Conservation (phyloP, 2,797 vertebrate genomes). For the Adelosebastes latens region DNA sequence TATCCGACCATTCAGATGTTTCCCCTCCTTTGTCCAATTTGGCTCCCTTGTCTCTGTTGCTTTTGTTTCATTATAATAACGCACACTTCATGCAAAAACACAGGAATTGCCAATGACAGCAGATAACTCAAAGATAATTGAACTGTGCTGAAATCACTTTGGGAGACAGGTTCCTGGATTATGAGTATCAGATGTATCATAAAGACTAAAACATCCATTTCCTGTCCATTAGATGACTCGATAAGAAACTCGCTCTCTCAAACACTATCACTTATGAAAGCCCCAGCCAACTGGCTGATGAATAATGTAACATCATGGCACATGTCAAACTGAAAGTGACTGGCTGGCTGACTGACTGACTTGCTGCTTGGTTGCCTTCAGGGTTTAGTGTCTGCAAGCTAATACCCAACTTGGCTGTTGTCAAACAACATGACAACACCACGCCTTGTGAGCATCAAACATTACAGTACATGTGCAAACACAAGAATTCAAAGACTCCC, state of each 20-base stretch:
- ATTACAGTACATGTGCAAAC: conserved; percentile 36
- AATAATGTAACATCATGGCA: conserved; percentile 65
- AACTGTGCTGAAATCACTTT: not conserved
- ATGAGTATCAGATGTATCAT: not conserved
- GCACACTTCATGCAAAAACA: not conserved
- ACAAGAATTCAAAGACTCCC: not conserved
- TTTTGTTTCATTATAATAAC: not conserved
- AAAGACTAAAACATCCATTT: conserved; percentile 31
- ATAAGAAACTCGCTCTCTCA: not conserved
- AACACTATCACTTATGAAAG: conserved; percentile 9
- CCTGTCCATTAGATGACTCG: conserved; percentile 49
- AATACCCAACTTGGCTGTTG: conserved; percentile 45
- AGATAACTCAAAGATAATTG: not conserved
- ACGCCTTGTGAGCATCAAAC: conserved; percentile 25
- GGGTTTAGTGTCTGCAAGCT: conserved; percentile 38
- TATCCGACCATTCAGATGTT: not conserved
- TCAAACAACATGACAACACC: conserved; percentile 32
- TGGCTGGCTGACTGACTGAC: conserved; percentile 24
- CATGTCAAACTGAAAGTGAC: conserved; percentile 47
- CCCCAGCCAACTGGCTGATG: conserved; percentile 24
- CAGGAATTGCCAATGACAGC: not conserved
- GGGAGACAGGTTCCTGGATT: not conserved
- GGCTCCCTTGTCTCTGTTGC: not conserved
- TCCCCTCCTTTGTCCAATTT: not conserved
- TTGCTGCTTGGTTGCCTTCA: conserved; percentile 45